These are phyloP conservation scores for Osmoderma eremita DNA, from an alignment of 2,888 invertebrate species.

Conservation along the genomic window DNA sequence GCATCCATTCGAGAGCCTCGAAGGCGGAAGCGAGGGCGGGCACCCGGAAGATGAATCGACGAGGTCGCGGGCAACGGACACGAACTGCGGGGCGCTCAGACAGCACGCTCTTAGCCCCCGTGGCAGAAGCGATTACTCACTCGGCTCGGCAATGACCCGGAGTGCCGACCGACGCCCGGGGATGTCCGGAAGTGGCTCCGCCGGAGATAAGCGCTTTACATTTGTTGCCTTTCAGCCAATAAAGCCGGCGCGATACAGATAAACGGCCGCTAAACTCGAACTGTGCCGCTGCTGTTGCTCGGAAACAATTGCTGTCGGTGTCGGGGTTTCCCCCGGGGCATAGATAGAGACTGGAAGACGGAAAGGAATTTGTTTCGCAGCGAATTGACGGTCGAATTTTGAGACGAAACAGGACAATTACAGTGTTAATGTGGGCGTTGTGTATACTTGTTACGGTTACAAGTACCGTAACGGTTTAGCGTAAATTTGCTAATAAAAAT, in stretches of 20 bases:
- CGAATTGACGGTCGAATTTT: no score
- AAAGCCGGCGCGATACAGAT: conserved; percentile 53
- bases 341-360: no score
- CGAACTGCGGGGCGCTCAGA: conserved; percentile 62
- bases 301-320: no score
- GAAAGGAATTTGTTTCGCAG: no score
- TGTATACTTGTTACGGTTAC: no score
- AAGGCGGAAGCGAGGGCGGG: neutral
- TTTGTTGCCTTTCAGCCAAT: conserved; percentile 61
- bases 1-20: neutral
- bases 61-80: conserved; percentile 62
- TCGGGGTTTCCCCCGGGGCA: no score
- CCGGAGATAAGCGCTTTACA: conserved; percentile 63
- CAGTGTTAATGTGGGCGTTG: no score
- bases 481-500: no score
- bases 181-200: conserved; percentile 60
- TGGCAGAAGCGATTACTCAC: conserved; percentile 63
- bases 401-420: no score
- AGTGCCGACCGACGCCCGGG: conserved; percentile 54
- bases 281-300: no score
- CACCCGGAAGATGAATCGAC: conserved; percentile 60
- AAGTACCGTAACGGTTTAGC: no score
- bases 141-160: conserved; percentile 53
- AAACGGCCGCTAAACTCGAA: conserved; percentile 46
- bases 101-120: conserved; percentile 62